Conservation (phyloP, 2,888 invertebrate genomes). For the Oscheius sp. region DNA sequence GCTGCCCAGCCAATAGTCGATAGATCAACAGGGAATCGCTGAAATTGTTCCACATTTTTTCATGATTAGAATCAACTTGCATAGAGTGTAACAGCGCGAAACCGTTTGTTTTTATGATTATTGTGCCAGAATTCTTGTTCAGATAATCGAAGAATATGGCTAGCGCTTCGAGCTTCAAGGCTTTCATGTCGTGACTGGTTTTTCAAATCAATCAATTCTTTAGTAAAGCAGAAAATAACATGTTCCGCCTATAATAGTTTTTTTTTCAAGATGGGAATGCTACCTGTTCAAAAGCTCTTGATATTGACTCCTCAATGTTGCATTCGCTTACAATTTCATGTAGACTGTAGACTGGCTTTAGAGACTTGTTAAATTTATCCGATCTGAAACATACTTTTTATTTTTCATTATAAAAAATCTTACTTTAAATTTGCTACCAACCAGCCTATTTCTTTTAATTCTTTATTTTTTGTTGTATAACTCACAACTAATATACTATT, state of each 20-base stretch:
- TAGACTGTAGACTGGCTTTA: neutral
- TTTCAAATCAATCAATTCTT: neutral
- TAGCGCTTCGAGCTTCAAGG: neutral
- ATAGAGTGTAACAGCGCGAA: slow-evolving; percentile 36
- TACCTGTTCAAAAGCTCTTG: neutral
- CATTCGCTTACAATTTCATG: neutral
- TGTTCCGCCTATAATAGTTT: slow-evolving; percentile 2
- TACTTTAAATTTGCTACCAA: too few relatives aligned
- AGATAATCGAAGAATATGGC: neutral
- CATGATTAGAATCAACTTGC: slow-evolving; percentile 26
- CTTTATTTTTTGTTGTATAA: too few relatives aligned
- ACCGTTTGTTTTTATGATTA: slow-evolving; percentile 28
- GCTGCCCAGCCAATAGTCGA: slow-evolving; percentile 29
- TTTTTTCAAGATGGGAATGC: neutral
- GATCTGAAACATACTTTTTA: too few relatives aligned
- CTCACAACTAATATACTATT: too few relatives aligned
- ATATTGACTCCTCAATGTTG: neutral
- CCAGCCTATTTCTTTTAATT: too few relatives aligned
- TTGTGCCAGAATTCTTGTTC: slow-evolving; percentile 30
- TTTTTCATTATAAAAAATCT: too few relatives aligned
- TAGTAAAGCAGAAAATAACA: slow-evolving; percentile 16
- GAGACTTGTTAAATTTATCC: neutral
- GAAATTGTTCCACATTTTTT: neutral
- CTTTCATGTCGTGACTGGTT: neutral
- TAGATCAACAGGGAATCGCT: neutral